Percentiles rank a stretch among this genome's conserved stretches.
These are phyloP conservation scores for Siniperca obscura DNA, from an alignment of 2,797 vertebrate species.

Conservation along the genomic window DNA sequence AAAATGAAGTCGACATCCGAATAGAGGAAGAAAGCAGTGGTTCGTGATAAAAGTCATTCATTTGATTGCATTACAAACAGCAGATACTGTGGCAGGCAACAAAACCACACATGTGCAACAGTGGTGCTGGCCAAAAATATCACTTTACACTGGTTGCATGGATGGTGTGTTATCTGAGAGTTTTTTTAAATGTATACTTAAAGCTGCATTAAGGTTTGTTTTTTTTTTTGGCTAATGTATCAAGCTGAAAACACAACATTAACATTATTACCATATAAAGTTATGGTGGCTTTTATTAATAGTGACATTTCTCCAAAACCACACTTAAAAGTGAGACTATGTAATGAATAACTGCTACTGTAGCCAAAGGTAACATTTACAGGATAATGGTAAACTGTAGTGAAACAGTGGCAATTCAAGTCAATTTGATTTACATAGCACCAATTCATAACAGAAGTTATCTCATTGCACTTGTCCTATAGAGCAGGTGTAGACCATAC, in stretches of 20 bases:
- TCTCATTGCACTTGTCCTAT: too few relatives aligned
- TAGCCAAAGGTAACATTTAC: neutral
- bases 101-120: neutral
- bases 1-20: neutral
- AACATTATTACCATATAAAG: too few relatives aligned
- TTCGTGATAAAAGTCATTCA: neutral
- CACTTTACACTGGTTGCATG: neutral
- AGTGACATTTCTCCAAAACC: neutral
- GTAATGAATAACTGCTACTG: neutral
- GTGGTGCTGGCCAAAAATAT: neutral
- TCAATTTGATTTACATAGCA: too few relatives aligned
- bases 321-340: too few relatives aligned
- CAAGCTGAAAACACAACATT: neutral
- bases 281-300: neutral
- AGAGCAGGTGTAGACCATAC: too few relatives aligned
- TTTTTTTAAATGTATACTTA: constrained; percentile 3
- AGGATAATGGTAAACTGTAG: neutral
- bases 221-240: neutral
- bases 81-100: neutral
- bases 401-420: neutral
- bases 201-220: neutral
- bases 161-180: neutral
- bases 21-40: constrained; percentile 34
- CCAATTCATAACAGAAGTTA: too few relatives aligned
- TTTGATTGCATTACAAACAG: neutral